These are phyloP conservation scores for Coranthus polyacanthus DNA, from an alignment of 2,797 vertebrate genomes.

Conservation along the genomic window DNA sequence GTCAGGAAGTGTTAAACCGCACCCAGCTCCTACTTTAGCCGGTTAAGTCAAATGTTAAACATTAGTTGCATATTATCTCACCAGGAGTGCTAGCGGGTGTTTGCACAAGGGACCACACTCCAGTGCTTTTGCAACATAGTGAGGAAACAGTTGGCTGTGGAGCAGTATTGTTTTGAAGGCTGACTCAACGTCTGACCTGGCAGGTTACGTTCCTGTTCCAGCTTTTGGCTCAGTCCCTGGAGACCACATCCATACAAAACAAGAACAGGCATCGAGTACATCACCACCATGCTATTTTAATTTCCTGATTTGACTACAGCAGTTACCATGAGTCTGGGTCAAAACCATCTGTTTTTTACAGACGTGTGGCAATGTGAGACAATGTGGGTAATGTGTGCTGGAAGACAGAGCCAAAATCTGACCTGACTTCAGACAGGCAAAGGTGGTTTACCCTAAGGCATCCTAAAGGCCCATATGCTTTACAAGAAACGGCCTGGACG, in stretches of 20 bases:
- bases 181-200: constrained; percentile 61
- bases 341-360: constrained; percentile 27
- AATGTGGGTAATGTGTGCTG: constrained; percentile 39
- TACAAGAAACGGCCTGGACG: constrained; percentile 20
- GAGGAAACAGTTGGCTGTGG: constrained; percentile 50
- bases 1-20: constrained; percentile 22
- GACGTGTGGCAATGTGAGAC: constrained; percentile 23
- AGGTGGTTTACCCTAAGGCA: constrained; percentile 24
- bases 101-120: constrained; percentile 26
- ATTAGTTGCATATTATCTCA: constrained; percentile 39
- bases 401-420: constrained; percentile 17
- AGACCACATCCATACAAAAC: constrained; percentile 43
- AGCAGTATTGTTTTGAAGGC: constrained; percentile 37
- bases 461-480: constrained; percentile 27
- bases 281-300: constrained; percentile 16
- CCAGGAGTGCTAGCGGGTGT: constrained; percentile 13
- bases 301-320: constrained; percentile 35
- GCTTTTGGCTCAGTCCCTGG: constrained; percentile 25
- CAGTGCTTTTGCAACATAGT: constrained; percentile 37
- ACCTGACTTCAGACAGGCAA: constrained; percentile 17
- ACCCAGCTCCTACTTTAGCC: constrained; percentile 7
- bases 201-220: constrained; percentile 34
- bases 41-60: constrained; percentile 20
- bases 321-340: constrained; percentile 24
- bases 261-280: constrained; percentile 23